Base-by-base conservation (phyloP, 2,888 invertebrate species). In the Agrenia bidenticulata region DNA sequence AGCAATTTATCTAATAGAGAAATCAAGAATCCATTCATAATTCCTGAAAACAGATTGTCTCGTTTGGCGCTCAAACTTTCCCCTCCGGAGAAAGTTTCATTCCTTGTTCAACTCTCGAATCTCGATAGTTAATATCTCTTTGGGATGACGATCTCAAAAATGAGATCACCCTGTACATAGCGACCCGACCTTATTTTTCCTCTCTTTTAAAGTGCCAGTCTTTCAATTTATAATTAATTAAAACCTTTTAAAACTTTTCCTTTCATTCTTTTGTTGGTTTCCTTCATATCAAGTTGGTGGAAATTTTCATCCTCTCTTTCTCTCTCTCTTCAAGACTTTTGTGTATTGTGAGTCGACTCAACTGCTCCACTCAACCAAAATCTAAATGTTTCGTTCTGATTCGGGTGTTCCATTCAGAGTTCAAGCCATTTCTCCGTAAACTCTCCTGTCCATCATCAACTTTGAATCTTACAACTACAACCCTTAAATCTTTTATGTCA, bases 11-110 rank as follows among this genome's bases (percentile, higher is more conserved):
- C 56, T 63, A 63, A 63, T 63, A 19, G 62, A 56, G 49, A 63
- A 63, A 63, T 63, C 62, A 63, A 56, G 50, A 61, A 63, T 37
- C 62, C 55, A 56, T 56, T 62, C 62, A 63, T 17, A 56, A 49
- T 51, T 37, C 23, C 39, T 11, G 15, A 41, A 21, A 45, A 45
- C 45, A 45, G n/a, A 45, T 45, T 45, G 45, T 45, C 19, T 45
- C 45, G 32, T 32, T 32, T 32, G 32, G 32, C 32, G 32, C 11
- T 32, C 32, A 32, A 32, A 32, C 32, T 32, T 32, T 32, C 32
- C 32, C 32, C 32, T 32, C 32, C 4, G 32, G 32, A 32, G 32
- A 32, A 32, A 32, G 32, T 32, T 32, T 32, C 32, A 32, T 32
- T 32, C 4, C 32, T 32, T 32, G 5, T 32, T 32, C 32, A 32